A percentile compares a stretch with the other conserved stretches of the same genome.
phyloP scores from a whole-genome alignment of 2,888 invertebrate species.

The Galeopsomyia nigrocyanea region DNA sequence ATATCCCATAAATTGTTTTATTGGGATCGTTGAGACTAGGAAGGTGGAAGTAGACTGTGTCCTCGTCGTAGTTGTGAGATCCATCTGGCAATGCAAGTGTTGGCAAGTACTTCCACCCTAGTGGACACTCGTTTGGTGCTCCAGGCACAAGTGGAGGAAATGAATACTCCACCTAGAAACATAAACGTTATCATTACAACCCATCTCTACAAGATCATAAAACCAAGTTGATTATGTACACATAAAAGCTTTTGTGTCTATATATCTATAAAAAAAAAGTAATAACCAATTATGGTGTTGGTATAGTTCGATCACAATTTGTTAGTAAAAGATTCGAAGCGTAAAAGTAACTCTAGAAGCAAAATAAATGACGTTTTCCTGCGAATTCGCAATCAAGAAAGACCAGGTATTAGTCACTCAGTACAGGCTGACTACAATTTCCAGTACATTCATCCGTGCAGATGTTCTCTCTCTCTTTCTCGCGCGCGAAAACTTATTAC shows the following conservation, averaged over 20 bases:
- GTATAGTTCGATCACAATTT: too few species aligned
- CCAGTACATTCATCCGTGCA: too few species aligned
- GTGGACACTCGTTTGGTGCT: conserved; percentile 85
- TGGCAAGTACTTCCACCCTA: conserved; percentile 96
- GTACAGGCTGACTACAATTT: too few species aligned
- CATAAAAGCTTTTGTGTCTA: too few species aligned
- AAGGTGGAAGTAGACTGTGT: conserved; percentile 96
- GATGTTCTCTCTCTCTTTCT: too few species aligned
- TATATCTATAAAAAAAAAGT: background rate
- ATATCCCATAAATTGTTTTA: conserved; percentile 93
- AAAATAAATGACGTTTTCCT: background rate
- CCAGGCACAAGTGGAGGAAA: conserved; percentile 89
- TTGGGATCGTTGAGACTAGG: conserved; percentile 88
- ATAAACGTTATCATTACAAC: conserved; percentile 15
- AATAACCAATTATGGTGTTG: background rate
- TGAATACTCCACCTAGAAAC: conserved; percentile 85
- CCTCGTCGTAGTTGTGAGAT: conserved; percentile 95
- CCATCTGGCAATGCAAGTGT: conserved; percentile 97
- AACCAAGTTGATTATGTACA: too few species aligned
- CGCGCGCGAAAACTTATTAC: too few species aligned
- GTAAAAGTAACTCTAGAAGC: background rate
- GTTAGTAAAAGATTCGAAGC: background rate
- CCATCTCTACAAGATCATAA: too few species aligned
- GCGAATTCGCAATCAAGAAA: background rate
- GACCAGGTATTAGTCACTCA: too few species aligned